These are phyloP conservation scores for Scatophagus argus DNA, from an alignment of 2,113 vertebrate genomes.

Conservation along the genomic window DNA sequence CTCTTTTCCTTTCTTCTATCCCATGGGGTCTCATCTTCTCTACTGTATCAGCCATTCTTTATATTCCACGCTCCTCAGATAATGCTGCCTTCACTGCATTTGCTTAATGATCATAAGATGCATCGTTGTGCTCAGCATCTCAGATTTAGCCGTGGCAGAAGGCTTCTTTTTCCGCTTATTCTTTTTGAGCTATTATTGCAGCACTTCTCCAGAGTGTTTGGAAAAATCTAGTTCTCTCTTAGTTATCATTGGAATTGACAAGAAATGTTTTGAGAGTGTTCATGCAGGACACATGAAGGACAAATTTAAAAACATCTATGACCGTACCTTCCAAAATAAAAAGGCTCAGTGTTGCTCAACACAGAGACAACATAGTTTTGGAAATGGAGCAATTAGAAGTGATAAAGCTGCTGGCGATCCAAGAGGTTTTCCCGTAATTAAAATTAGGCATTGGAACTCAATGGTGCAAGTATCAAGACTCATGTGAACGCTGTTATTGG, in stretches of 20 bases:
- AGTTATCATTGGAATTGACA: constrained; percentile 32
- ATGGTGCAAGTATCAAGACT: constrained; percentile 50
- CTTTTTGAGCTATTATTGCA: neutral
- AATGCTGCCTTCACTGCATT: constrained; percentile 42
- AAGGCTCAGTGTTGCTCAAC: constrained; percentile 53
- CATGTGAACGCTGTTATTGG: constrained; percentile 75
- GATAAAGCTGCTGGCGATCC: constrained; percentile 70
- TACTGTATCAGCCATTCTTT: constrained; percentile 54
- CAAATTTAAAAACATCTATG: constrained; percentile 36
- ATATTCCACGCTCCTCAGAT: constrained; percentile 39
- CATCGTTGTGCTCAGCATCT: constrained; percentile 35
- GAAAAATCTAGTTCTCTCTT: neutral
- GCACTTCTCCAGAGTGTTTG: neutral
- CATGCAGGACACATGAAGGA: constrained; percentile 28
- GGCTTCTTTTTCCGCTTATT: neutral
- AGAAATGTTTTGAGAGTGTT: constrained; percentile 5
- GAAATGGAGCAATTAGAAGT: constrained; percentile 75
- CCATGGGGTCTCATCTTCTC: constrained; percentile 69
- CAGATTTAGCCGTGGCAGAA: neutral
- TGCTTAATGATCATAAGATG: constrained; percentile 51
- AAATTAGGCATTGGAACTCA: constrained; percentile 69
- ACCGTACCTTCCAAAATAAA: constrained; percentile 36
- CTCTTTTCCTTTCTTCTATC: constrained; percentile 45
- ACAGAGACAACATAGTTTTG: constrained; percentile 58
- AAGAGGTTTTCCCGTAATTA: constrained; percentile 77